phyloP scores from a whole-genome alignment of 2,888 invertebrate genomes.

The Tillus elongatus region DNA sequence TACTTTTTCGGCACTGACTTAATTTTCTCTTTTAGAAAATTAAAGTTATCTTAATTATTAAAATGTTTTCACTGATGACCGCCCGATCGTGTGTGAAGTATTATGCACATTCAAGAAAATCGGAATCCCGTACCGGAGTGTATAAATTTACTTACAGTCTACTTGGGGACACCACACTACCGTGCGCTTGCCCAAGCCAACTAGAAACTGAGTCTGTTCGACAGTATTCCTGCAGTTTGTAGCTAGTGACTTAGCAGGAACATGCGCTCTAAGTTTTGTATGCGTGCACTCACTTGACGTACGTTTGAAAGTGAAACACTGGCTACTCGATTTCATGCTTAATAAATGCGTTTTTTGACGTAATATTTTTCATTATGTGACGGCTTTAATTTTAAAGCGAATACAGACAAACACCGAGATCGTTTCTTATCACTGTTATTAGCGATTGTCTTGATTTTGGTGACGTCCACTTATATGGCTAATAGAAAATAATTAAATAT shows the following conservation, averaged over 20 bases:
- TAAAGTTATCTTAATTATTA: too few relatives aligned
- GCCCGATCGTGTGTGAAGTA: too few relatives aligned
- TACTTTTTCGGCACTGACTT: too few relatives aligned
- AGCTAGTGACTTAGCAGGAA: constrained; percentile 33
- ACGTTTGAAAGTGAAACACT: constrained; percentile 41
- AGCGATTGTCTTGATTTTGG: too few relatives aligned
- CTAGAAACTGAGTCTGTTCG: constrained; percentile 38
- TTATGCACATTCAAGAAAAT: too few relatives aligned
- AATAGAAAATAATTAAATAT: too few relatives aligned
- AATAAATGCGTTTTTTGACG: constrained; percentile 38
- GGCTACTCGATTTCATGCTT: constrained; percentile 32
- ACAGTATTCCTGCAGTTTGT: constrained; percentile 37
- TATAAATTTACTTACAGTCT: constrained; percentile 24
- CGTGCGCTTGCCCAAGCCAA: constrained; percentile 43
- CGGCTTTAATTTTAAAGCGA: too few relatives aligned
- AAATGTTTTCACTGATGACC: too few relatives aligned
- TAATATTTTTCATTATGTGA: constrained; percentile 26
- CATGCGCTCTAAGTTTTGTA: constrained; percentile 34
- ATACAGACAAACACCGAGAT: too few relatives aligned
- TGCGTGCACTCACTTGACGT: constrained; percentile 26
- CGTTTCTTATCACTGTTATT: too few relatives aligned
- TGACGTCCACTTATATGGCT: too few relatives aligned
- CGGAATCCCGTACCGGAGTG: background rate
- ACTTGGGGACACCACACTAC: constrained; percentile 41
- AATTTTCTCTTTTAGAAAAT: too few relatives aligned